Base-by-base conservation (phyloP, 2,888 invertebrate species). In the Oligia strigilis region DNA sequence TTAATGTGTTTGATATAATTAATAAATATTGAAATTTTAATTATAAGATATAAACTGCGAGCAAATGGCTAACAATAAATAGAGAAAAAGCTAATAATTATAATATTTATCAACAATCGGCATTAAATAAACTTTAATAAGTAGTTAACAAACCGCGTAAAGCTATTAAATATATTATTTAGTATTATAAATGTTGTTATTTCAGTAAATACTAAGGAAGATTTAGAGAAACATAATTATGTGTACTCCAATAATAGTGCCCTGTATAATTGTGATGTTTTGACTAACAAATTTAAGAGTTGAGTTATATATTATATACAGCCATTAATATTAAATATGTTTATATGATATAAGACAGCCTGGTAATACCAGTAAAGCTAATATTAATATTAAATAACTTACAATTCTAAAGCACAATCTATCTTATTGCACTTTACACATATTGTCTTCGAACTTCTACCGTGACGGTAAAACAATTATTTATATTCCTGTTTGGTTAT, bases 351-450 rank as follows among this genome's bases (percentile, higher is more conserved):
- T 86, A 84, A 86, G 84, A 87, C 85, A 89, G 83, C 86, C 90
- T 90, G 90, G 90, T 88, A 90, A 90, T 84, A 90, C 90, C 90
- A 90, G 87, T 85, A 84, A 91, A 91, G 90, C 91, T 89, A 86
- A 87, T 85, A 88, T 75, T 83, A 84, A 82, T 80, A 88, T 87
- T 88, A 88, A 87, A 87, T 88, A 86, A 85, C 83, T 84, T 88
- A 90, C 73, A 84, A 83, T 84, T 84, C 91, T 93, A 93, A 92
- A 93, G 94, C 93, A 94, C 94, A 93, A 93, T 92, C 88, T 83
- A 90, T 84, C 13, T 94, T 94, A 94, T 94, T 94, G 94, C 94
- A 94, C 93, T 93, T 92, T 91, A 91, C 88, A 92, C 86, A 90
- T 87, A 94, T 94, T 94, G 94, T 94, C 94, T 93, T 93, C 88